These are phyloP conservation scores for Lepisosteus osseus DNA, from an alignment of 2,113 vertebrate genomes.

Conservation along the genomic window DNA sequence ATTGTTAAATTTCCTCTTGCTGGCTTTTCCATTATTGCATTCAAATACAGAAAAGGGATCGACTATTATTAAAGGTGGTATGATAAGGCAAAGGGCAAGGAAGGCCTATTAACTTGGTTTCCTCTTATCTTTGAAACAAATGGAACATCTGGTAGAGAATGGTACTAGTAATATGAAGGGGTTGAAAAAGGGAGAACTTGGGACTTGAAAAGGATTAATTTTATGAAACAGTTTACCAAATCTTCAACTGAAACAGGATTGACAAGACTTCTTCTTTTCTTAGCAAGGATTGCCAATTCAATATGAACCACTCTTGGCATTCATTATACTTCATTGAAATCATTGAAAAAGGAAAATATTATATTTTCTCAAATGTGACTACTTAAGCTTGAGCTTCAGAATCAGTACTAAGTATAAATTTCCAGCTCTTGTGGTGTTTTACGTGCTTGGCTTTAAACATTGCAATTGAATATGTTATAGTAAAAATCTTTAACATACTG, in stretches of 20 bases:
- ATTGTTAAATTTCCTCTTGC: slow-evolving; percentile 13
- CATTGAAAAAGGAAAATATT: too few species aligned
- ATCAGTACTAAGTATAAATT: too few species aligned
- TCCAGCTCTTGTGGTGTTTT: too few species aligned
- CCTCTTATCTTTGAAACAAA: slow-evolving; percentile 27
- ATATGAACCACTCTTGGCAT: too few species aligned
- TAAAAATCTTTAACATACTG: too few species aligned
- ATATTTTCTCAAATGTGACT: too few species aligned
- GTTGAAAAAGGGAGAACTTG: slow-evolving; percentile 14
- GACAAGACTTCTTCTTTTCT: slow-evolving; percentile 23
- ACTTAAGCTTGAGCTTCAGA: too few species aligned
- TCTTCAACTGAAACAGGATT: slow-evolving; percentile 10
- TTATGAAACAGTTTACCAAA: slow-evolving; percentile 4
- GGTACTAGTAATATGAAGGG: slow-evolving; percentile 10
- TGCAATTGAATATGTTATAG: too few species aligned
- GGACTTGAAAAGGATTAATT: slow-evolving; percentile 23
- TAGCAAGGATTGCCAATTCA: neutral
- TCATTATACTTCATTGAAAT: too few species aligned
- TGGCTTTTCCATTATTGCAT: slow-evolving; percentile 7
- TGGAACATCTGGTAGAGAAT: slow-evolving; percentile 21
- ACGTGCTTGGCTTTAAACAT: too few species aligned
- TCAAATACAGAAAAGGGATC: slow-evolving; percentile 24
- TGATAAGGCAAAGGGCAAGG: slow-evolving; percentile 29
- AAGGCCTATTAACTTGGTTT: slow-evolving; percentile 34
- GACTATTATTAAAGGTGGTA: slow-evolving; percentile 31